phyloP scores from a whole-genome alignment of 1,140 invertebrate species.

The Geopemphigus sp. region DNA sequence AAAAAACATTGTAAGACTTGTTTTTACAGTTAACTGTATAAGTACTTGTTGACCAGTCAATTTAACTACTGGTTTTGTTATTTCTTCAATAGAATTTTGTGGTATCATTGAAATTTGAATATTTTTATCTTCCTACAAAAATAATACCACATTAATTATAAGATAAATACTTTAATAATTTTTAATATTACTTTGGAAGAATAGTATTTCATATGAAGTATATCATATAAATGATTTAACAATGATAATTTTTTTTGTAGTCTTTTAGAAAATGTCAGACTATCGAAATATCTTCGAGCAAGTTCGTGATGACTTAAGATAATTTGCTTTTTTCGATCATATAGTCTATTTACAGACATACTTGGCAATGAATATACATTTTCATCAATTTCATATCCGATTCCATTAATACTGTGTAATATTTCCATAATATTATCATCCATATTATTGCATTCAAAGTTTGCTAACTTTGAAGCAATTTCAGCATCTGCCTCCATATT shows the following conservation, averaged over 20 bases:
- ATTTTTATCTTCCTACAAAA: constrained; percentile 40
- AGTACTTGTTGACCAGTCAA: constrained; percentile 60
- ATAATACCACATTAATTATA: background rate
- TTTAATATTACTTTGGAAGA: constrained; percentile 35
- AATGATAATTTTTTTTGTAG: constrained; percentile 28
- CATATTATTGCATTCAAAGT: background rate
- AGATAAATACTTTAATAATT: background rate
- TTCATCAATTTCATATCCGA: constrained; percentile 46
- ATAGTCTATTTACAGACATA: constrained; percentile 35
- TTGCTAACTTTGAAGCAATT: constrained; percentile 14
- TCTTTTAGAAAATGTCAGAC: constrained; percentile 42
- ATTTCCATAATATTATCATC: constrained; percentile 42
- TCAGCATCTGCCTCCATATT: constrained; percentile 21
- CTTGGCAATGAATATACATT: constrained; percentile 38
- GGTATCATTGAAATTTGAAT: constrained; percentile 40
- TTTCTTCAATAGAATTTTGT: constrained; percentile 39
- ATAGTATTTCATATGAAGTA: constrained; percentile 24
- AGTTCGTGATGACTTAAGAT: constrained; percentile 30
- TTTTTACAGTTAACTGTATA: constrained; percentile 66
- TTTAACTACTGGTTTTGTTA: background rate
- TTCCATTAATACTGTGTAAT: constrained; percentile 40
- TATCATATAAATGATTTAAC: constrained; percentile 38
- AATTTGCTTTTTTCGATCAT: constrained; percentile 19
- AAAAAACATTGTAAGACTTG: constrained; percentile 65
- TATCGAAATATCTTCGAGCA: constrained; percentile 39